Percentiles rank a stretch among this genome's conserved stretches.
phyloP scores from a whole-genome alignment of 2,113 vertebrate species.

The Dromiciops gliroides region DNA sequence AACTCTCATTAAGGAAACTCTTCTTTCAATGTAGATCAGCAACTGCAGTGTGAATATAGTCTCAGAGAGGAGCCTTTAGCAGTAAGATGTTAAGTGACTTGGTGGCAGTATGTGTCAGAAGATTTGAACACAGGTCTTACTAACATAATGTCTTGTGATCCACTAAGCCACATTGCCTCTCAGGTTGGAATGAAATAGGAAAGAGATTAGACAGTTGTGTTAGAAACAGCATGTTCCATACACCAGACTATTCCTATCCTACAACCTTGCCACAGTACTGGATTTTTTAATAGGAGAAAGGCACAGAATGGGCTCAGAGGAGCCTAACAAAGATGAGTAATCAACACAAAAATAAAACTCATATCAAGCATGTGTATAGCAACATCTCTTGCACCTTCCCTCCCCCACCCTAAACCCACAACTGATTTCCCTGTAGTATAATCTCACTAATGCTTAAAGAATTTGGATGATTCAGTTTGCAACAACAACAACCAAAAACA shows the following conservation, averaged over 20 bases:
- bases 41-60: background rate
- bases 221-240: background rate
- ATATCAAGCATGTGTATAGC: background rate
- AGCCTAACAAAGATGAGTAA: background rate
- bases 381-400: background rate
- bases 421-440: background rate
- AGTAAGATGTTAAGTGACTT: background rate
- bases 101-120: background rate
- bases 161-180: background rate
- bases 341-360: background rate
- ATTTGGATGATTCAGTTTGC: background rate
- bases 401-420: background rate
- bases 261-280: background rate
- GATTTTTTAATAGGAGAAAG: background rate
- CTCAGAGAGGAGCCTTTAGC: background rate
- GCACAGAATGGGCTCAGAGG: background rate
- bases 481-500: too few species aligned
- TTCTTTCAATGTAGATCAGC: background rate
- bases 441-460: background rate
- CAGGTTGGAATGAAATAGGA: background rate
- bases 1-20: background rate
- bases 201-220: background rate
- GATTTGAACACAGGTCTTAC: background rate
- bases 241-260: background rate
- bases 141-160: background rate